Conservation (phyloP, 2,113 vertebrate species). For the Andinoacara biseriatus region DNA sequence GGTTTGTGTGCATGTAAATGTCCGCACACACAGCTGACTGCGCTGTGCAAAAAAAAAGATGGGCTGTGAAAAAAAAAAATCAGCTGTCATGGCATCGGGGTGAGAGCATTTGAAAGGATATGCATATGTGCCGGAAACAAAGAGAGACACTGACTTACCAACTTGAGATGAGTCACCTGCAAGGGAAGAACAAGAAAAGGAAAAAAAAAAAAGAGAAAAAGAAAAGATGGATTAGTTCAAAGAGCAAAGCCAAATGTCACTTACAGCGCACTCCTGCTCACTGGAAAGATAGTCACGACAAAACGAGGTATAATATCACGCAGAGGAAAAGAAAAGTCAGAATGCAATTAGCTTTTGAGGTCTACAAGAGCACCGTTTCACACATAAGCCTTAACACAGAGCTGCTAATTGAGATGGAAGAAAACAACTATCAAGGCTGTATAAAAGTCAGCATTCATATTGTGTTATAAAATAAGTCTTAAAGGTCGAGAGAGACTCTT, state of each 20-base stretch:
- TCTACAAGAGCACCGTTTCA: not conserved
- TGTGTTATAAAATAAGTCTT: constrained; percentile 3
- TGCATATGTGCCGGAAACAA: not conserved
- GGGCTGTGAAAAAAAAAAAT: not conserved
- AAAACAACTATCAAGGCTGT: constrained; percentile 12
- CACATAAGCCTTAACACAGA: not conserved
- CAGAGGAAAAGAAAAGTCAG: constrained; percentile 12
- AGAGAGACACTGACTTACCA: constrained; percentile 70
- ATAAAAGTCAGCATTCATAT: constrained; percentile 2
- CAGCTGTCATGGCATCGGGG: not conserved
- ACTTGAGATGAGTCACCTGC: constrained; percentile 80
- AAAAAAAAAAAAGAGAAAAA: constrained; percentile 6
- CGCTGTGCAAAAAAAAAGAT: not conserved
- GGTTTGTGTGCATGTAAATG: not conserved
- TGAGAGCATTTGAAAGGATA: not conserved
- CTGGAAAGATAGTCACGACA: not conserved
- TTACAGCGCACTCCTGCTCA: not conserved
- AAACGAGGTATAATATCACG: constrained; percentile 3
- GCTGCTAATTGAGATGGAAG: constrained; percentile 30
- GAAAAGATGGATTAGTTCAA: constrained; percentile 41
- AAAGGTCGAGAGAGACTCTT: constrained; percentile 24
- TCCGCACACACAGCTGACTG: not conserved
- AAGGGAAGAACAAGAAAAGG: constrained; percentile 12
- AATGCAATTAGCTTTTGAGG: constrained; percentile 36
- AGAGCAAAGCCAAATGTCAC: constrained; percentile 18